A percentile compares a stretch with the other conserved stretches of the same genome.
phyloP scores from a whole-genome alignment of 2,113 vertebrate species.

The Oreocharis arfaki region DNA sequence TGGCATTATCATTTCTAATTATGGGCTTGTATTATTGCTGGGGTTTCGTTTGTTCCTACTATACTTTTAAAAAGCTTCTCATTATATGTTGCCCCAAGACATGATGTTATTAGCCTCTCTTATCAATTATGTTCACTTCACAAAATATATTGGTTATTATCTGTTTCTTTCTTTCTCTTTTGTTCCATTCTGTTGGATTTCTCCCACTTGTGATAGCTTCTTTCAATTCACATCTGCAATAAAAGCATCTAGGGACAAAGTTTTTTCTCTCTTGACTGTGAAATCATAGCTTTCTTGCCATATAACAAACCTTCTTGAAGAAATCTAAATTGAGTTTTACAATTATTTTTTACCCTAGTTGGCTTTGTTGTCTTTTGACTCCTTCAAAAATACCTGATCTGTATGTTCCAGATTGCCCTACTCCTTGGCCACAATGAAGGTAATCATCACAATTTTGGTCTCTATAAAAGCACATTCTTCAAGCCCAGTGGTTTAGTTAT shows the following conservation, averaged over 20 bases:
- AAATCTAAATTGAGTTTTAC: background rate
- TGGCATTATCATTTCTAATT: background rate
- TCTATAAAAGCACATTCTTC: background rate
- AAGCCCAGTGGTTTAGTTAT: background rate
- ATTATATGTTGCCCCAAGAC: background rate
- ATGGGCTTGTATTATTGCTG: background rate
- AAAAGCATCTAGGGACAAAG: background rate
- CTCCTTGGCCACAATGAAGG: background rate
- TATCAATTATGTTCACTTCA: background rate
- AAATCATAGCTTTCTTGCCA: background rate
- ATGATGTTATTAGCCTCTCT: background rate
- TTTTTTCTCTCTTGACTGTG: background rate
- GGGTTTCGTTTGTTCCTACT: slow-evolving; percentile 6
- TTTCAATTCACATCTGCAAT: background rate
- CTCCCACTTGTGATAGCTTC: background rate
- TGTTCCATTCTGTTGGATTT: background rate
- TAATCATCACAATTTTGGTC: background rate
- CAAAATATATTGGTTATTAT: background rate
- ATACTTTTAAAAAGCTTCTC: background rate
- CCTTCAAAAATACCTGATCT: background rate
- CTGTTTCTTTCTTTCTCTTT: background rate
- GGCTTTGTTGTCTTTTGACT: background rate
- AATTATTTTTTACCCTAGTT: background rate
- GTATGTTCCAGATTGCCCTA: background rate
- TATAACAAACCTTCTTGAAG: background rate